Evolutionary conservation across 1,140 invertebrate genomes (phyloP), one percentile per base, ranked within the genome.

Genomic region (Lasaia peninsularis): DNA sequence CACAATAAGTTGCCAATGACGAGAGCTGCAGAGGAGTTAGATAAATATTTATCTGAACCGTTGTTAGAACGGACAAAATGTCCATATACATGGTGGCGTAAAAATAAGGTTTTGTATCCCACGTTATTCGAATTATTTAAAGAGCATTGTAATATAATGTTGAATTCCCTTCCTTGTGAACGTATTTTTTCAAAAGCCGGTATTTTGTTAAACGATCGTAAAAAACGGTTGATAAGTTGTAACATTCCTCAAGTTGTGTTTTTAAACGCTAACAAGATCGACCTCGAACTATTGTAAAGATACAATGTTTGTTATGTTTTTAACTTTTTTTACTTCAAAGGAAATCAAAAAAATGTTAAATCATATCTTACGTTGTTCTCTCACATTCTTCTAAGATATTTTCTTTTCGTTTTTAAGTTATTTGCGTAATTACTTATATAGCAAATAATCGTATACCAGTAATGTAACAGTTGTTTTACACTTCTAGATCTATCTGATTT

Each of bases 111-210:
- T 40, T 40, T 40, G 16, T 40, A 40, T 9, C 35, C 35, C 9
- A 40, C 35, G 6, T 40, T 40, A 40, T 40, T 40, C 16, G 12
- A 14, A 16, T 8, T 40, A 16, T 40, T 40, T 40, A 12, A 16
- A 16, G 33, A 49, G 28, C 35, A 40, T 24, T 49, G 21, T 55
- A 35, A 34, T 50, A 57, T 40, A 16, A 14, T 40, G 6, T 40
- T 18, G 16, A 40, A 40, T 8, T 40, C 35, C 8, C 12, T 16
- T 8, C 37, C 37, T 2, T 44, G 8, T 44, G 37, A 44, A 44
- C 18, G 10, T 16, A 44, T 44, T 44, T 44, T 44, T 44, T 44
- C 37, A 9, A 44, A 44, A 16, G 16, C 37, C 8, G 37, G 37
- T 14, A 18, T 18, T 16, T 10, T 44, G 10, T 12, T 14, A 14